These are phyloP conservation scores for Dendrolimus pini DNA, from an alignment of 2,888 invertebrate species.

Conservation along the genomic window DNA sequence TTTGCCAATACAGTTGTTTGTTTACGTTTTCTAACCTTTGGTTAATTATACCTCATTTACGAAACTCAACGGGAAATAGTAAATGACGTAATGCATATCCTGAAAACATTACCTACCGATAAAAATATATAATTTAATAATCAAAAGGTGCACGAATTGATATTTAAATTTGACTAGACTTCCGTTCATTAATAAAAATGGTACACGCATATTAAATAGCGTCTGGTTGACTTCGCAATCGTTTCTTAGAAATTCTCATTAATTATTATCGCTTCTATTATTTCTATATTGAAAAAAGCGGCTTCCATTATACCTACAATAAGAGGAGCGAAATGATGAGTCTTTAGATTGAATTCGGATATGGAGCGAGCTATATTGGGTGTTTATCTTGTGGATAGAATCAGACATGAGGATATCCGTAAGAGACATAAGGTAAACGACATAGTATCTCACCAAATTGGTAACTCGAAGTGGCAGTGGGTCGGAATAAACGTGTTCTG, in stretches of 20 bases:
- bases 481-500: too few species aligned
- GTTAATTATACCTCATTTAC: not conserved
- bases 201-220: slow-evolving; percentile 29
- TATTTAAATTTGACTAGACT: slow-evolving; percentile 21
- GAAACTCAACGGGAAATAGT: not conserved
- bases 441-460: too few species aligned
- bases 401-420: too few species aligned
- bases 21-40: not conserved
- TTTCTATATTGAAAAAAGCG: too few species aligned
- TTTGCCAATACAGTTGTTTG: not conserved
- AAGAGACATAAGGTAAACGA: too few species aligned
- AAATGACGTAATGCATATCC: not conserved
- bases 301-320: too few species aligned
- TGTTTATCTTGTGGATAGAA: too few species aligned
- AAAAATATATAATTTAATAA: slow-evolving; percentile 4
- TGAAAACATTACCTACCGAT: not conserved
- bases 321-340: too few species aligned
- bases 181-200: slow-evolving; percentile 31
- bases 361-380: too few species aligned
- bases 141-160: slow-evolving; percentile 16
- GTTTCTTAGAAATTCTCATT: slow-evolving; percentile 16
- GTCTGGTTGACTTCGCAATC: slow-evolving; percentile 26
- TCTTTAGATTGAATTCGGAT: too few species aligned
- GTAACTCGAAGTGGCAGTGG: too few species aligned
- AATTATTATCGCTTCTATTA: too few species aligned